These are phyloP conservation scores for Rallus crepitans DNA, from an alignment of 2,797 vertebrate species.

Conservation along the genomic window DNA sequence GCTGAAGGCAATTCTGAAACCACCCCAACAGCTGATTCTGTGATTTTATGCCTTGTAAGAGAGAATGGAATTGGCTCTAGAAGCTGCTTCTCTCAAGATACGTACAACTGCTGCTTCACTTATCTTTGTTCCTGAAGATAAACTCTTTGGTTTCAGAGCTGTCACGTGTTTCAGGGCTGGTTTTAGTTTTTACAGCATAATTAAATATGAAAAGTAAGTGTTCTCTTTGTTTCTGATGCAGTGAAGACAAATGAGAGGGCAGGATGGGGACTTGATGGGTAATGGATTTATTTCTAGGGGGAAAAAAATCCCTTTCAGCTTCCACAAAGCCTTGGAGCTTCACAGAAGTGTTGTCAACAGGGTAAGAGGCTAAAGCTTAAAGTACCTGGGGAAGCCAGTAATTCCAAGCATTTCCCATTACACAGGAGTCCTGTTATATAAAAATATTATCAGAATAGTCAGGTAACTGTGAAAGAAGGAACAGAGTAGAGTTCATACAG, in stretches of 20 bases:
- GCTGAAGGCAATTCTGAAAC: not conserved
- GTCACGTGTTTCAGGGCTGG: not conserved
- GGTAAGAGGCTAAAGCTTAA: not conserved
- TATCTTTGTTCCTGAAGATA: not conserved
- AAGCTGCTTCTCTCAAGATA: not conserved
- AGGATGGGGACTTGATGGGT: not conserved
- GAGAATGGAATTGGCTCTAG: not conserved
- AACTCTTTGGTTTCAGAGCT: not conserved
- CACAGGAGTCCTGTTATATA: not conserved
- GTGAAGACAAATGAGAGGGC: not conserved
- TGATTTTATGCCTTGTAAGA: not conserved
- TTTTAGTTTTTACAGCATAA: not conserved
- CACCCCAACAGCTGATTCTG: not conserved
- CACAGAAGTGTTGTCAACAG: not conserved
- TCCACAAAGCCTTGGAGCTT: not conserved
- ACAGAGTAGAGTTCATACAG: not conserved
- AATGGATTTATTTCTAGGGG: not conserved
- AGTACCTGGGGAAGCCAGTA: not conserved
- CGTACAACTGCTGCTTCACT: not conserved
- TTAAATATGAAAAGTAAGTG: not conserved
- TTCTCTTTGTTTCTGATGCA: not conserved
- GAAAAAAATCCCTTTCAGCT: not conserved
- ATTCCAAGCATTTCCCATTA: not conserved
- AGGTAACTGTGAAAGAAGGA: not conserved
- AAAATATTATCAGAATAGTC: not conserved